A percentile compares a stretch with the other conserved stretches of the same genome.
phyloP scores from a whole-genome alignment of 2,888 invertebrate genomes.

The Deladenus siricidicola region DNA sequence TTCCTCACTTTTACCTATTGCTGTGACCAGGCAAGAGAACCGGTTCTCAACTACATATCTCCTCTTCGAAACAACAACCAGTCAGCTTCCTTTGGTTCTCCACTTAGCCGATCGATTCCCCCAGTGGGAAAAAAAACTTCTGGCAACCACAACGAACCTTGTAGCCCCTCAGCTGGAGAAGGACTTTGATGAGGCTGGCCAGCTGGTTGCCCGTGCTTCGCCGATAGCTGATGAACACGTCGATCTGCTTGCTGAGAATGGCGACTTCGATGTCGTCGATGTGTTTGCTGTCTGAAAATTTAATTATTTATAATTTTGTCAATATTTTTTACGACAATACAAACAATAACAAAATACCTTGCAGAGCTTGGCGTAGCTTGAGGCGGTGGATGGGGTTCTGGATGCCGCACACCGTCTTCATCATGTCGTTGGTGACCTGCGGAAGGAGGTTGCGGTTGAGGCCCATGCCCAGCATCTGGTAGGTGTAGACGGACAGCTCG shows the following conservation, averaged over 20 bases:
- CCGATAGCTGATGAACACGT: slow-evolving; percentile 95
- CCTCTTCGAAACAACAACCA: too few relatives aligned
- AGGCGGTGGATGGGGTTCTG: slow-evolving; percentile 86
- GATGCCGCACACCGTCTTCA: slow-evolving; percentile 80
- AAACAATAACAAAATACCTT: slow-evolving; percentile 62
- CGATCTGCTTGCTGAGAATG: slow-evolving; percentile 65
- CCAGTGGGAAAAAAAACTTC: too few relatives aligned
- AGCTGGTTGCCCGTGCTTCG: slow-evolving; percentile 76
- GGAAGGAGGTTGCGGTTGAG: slow-evolving; percentile 81
- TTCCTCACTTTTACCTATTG: too few relatives aligned
- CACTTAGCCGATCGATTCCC: too few relatives aligned
- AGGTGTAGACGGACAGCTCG: slow-evolving; percentile 79
- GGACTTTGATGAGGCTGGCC: slow-evolving; percentile 70
- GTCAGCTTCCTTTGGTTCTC: too few relatives aligned
- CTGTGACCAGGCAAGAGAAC: too few relatives aligned
- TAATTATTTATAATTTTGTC: too few relatives aligned
- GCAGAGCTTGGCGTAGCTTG: slow-evolving; percentile 78
- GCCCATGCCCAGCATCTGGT: slow-evolving; percentile 87
- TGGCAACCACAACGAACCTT: slow-evolving; percentile 35
- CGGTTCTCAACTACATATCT: too few relatives aligned
- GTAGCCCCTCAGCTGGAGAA: slow-evolving; percentile 82
- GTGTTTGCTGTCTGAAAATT: slow-evolving; percentile 47
- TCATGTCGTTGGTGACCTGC: slow-evolving; percentile 76
- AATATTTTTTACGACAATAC: too few relatives aligned
- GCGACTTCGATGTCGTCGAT: slow-evolving; percentile 53